phyloP scores from a whole-genome alignment of 2,797 vertebrate species.

The Oreonectes daqikongensis region DNA sequence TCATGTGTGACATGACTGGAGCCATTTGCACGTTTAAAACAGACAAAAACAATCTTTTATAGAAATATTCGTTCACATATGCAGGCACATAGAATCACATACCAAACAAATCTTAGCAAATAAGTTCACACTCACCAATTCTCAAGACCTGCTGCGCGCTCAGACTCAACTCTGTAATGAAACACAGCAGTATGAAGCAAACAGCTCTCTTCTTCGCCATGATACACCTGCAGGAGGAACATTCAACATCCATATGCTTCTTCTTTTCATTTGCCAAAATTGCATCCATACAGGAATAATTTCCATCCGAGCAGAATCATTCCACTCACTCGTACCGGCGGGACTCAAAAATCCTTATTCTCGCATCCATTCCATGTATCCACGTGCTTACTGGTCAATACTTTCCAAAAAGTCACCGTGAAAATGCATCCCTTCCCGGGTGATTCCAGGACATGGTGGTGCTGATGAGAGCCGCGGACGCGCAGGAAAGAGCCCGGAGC shows the following conservation, averaged over 20 bases:
- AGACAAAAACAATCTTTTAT: neutral
- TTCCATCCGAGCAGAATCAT: slow-evolving; percentile 69
- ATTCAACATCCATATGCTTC: slow-evolving; percentile 70
- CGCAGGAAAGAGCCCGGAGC: slow-evolving; percentile 24
- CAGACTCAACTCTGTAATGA: slow-evolving; percentile 76
- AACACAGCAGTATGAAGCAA: slow-evolving; percentile 75
- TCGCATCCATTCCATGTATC: slow-evolving; percentile 54
- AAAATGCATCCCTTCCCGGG: slow-evolving; percentile 56
- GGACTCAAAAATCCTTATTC: slow-evolving; percentile 56
- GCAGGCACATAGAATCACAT: neutral
- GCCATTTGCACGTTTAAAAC: too few relatives aligned
- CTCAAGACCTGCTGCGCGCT: slow-evolving; percentile 91
- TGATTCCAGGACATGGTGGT: slow-evolving; percentile 66
- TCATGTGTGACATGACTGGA: too few relatives aligned
- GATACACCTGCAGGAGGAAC: slow-evolving; percentile 70
- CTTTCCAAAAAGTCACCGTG: slow-evolving; percentile 59
- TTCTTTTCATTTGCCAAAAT: slow-evolving; percentile 65
- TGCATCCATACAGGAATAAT: slow-evolving; percentile 66
- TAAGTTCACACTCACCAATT: slow-evolving; percentile 84
- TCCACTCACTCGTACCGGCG: slow-evolving; percentile 68
- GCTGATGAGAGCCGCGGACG: slow-evolving; percentile 22
- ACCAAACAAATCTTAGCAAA: neutral
- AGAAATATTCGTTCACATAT: neutral
- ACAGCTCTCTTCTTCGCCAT: slow-evolving; percentile 77
- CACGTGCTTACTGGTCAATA: slow-evolving; percentile 49